A percentile compares a stretch with the other conserved stretches of the same genome.
Evolutionary conservation across 1,140 invertebrate species (phyloP).

Genomic region (Rhyacophila brunnea): DNA sequence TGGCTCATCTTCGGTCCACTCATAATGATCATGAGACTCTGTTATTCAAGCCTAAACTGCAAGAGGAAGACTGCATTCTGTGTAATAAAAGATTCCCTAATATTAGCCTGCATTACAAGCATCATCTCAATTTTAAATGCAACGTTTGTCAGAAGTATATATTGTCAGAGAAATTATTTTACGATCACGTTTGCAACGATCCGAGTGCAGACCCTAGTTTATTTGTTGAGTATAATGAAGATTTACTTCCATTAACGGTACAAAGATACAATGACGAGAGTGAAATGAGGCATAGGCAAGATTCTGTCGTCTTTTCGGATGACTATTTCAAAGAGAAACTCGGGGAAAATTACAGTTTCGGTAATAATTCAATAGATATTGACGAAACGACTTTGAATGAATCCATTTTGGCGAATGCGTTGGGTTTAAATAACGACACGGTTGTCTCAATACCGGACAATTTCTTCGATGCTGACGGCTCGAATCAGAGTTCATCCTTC

Average conservation of each 20-base stretch:
- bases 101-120: slow-evolving; percentile 51
- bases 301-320: not conserved
- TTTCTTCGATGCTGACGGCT: not conserved
- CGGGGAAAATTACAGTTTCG: slow-evolving; percentile 26
- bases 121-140: slow-evolving; percentile 48
- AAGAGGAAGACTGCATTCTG: slow-evolving; percentile 45
- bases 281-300: not conserved
- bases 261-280: slow-evolving; percentile 10
- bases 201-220: slow-evolving; percentile 40
- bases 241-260: slow-evolving; percentile 33
- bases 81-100: slow-evolving; percentile 49
- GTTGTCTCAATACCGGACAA: slow-evolving; percentile 14
- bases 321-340: slow-evolving; percentile 11
- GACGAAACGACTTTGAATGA: slow-evolving; percentile 10
- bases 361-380: slow-evolving; percentile 13
- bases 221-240: slow-evolving; percentile 44
- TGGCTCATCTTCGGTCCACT: slow-evolving; percentile 45
- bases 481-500: slow-evolving; percentile 15
- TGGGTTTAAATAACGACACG: slow-evolving; percentile 6
- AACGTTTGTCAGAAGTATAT: slow-evolving; percentile 47
- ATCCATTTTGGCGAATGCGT: slow-evolving; percentile 6
- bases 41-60: slow-evolving; percentile 44
- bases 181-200: slow-evolving; percentile 44
- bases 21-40: slow-evolving; percentile 47
- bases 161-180: slow-evolving; percentile 44